Evolutionary conservation across 2,797 vertebrate genomes (phyloP), one percentile per base, ranked within the genome.

Genomic region (Cetoscarus ocellatus): DNA sequence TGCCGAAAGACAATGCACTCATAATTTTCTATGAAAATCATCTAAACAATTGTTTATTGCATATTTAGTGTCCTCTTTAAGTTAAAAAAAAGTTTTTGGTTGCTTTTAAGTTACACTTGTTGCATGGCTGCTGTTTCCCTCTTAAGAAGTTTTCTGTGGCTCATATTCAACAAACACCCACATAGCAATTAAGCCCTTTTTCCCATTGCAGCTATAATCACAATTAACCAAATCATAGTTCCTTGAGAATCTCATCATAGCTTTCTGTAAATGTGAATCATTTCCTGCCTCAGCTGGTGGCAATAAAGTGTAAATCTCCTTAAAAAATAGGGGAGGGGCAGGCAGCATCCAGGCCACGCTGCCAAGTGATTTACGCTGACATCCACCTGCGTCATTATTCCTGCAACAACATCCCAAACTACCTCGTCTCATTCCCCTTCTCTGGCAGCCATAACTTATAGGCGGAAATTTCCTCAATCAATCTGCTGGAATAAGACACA

Each of bases 331-430:
- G n/a, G n/a, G 10, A 42, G 7, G 47, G 6, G 10, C 5, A 71
- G 15, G 13, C 3, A 1, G 45, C 53, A 59, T 57, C 49, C 17
- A 42, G 39, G 58, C 47, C 35, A 44, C 0, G 1, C 47, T 65
- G 56, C 13, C 58, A 61, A 42, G 60, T 87, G 79, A 91, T 88
- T 90, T 82, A 87, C 50, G 3, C 7, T 45, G 70, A 82, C 74
- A 68, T 76, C 64, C 56, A 77, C 44, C 57, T 73, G 57, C 74
- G 77, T 84, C 79, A 80, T 89, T 88, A 81, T 77, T 81, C 56
- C 76, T 73, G 47, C 73, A 56, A 75, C 72, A 83, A 73, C 76
- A 79, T 44, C 55, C 57, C 55, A 72, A 87, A 86, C 48, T 27
- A 73, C 67, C 66, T 77, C 17, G 59, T 70, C 76, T 88, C 85